Evolutionary conservation across 2,888 invertebrate genomes (phyloP), one percentile per base, ranked within the genome.

Genomic region (Parnassius mnemosyne): DNA sequence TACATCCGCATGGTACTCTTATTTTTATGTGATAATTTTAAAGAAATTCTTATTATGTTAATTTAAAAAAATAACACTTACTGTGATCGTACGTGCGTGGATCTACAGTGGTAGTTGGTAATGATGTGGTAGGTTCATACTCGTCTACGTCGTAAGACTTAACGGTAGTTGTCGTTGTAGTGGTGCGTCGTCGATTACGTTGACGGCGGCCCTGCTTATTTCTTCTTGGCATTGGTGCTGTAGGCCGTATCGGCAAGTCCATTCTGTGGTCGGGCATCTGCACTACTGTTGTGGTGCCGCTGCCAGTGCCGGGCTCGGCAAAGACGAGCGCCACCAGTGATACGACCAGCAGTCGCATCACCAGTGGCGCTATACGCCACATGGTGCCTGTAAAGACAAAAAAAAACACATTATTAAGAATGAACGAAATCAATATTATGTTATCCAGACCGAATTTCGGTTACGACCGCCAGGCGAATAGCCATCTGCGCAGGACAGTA

Each of bases 281-380:
- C 50, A 66, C 57, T 10, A 66, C 43, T 10, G 51, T 57, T n/a
- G 71, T 64, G n/a, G 71, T 69, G 64, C 58, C 66, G 47, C 74
- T 69, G 66, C 73, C 80, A 41, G 71, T 68, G 67, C 78, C 80
- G 12, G 82, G 74, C 20, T 88, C 88, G 73, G 87, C 87, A 51
- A 84, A 68, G 73, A 73, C 89, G 68, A 88, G 78, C 81, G 90
- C 89, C 90, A 90, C 89, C 79, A 90, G 89, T 85, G 87, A 88
- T 69, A 84, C 79, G 80, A 80, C 79, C 10, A 74, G 60, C 62
- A 90, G 78, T 79, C 88, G 79, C 67, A 87, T 79, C 86, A 89
- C 89, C 74, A 90, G 87, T 88, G 90, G 88, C 90, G 87, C 80
- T 71, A 77, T 65, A 64, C 80, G 76, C 80, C 84, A 74, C 89